Base-by-base conservation (phyloP, 2,888 invertebrate genomes). In the Myopa testacea region DNA sequence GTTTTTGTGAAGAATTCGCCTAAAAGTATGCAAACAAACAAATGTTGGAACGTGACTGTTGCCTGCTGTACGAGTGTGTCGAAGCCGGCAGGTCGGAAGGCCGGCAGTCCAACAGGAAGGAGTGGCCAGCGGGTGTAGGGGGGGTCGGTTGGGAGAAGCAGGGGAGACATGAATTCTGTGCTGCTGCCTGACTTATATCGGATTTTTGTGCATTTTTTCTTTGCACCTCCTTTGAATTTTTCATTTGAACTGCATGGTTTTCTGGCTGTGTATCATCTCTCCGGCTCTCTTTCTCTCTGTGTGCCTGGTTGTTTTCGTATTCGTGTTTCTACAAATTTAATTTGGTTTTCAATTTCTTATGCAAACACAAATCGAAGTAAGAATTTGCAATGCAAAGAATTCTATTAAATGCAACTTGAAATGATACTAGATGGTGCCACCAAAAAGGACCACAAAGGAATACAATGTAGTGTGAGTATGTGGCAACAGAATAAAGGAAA, bases 11-110 rank as follows among this genome's bases (percentile, higher is more conserved):
- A 6, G 45, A 10, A 12, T 55, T 14, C 14, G 37, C 12, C 50
- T 69, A 52, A 69, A 52, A 52, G 52, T 69, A 69, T 69, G 69
- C 70, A 70, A 70, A 55, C 37, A 70, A 70, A 70, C 45, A 45
- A 45, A 50, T 19, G 19, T 62, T 19, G 26, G n/a, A 8, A 62
- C 65, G 65, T 65, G 65, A 65, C 65, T n/a, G 37, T 55, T 5
- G 70, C 55, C 34, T 55, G 55, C 37, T 37, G 16, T 10, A 8
- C 45, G 45, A 45, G 45, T 45, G 10, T 10, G 45, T 45, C 45
- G 45, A 45, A 45, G 45, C 45, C 10, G 45, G 7, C 10, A 10
- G 45, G 7, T 45, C 26, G 26, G 26, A 26, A 26, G 26, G 26
- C 26, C 26, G 26, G 26, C 26, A 26, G 26, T 26, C 26, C 26